Percentiles rank a stretch among this genome's conserved stretches.
These are phyloP conservation scores for Lacerta viridis DNA, from an alignment of 2,797 vertebrate species.

Conservation along the genomic window DNA sequence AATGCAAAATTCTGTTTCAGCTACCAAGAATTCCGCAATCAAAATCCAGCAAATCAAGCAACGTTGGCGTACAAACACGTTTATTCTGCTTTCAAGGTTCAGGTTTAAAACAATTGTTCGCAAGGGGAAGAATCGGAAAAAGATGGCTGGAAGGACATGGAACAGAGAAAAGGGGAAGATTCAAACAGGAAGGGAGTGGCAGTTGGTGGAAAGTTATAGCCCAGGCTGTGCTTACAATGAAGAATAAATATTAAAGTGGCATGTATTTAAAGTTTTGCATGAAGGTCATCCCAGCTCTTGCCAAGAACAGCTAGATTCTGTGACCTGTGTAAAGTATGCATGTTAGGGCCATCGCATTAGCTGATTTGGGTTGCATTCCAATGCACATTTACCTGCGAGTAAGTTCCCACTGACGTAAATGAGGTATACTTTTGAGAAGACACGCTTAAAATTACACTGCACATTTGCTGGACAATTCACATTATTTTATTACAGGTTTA, in stretches of 20 bases:
- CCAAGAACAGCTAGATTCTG: neutral
- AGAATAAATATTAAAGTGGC: neutral
- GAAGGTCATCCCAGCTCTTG: neutral
- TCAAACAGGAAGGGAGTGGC: neutral
- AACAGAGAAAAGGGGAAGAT: neutral
- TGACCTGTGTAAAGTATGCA: neutral
- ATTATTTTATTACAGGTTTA: too few species aligned
- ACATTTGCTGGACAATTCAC: too few species aligned
- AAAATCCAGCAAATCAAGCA: neutral
- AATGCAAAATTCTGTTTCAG: neutral
- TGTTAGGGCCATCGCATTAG: neutral
- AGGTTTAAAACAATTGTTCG: neutral
- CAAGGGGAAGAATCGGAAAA: neutral
- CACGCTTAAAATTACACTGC: too few species aligned
- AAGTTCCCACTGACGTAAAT: too few species aligned
- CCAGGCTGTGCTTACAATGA: neutral
- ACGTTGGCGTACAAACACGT: neutral
- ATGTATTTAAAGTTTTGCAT: neutral
- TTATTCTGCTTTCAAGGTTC: neutral
- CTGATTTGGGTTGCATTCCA: neutral
- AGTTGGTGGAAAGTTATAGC: neutral
- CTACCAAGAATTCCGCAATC: neutral
- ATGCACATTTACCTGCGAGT: too few species aligned
- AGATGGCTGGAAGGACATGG: neutral
- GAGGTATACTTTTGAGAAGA: too few species aligned